Evolutionary conservation across 2,888 invertebrate species (phyloP).

Genomic region (Volucella inflata): DNA sequence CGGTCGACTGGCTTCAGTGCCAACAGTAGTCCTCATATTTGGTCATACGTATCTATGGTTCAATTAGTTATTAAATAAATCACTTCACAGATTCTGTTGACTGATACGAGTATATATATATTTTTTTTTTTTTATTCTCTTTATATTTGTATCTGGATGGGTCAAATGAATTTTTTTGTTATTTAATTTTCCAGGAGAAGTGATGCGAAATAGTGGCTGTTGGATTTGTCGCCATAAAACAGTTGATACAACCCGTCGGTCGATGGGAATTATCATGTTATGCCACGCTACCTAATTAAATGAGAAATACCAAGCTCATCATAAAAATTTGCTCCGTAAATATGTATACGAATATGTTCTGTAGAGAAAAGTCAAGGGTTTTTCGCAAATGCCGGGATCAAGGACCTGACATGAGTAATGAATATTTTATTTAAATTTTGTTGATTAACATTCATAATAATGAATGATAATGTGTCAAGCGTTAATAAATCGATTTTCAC

Average conservation of each 20-base stretch:
- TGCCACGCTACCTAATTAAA: slow-evolving; percentile 25
- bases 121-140: too few species aligned
- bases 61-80: slow-evolving; percentile 11
- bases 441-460: not conserved
- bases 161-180: not conserved
- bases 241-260: slow-evolving; percentile 15
- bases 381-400: not conserved
- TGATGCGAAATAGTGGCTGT: not conserved
- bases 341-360: not conserved
- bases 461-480: not conserved
- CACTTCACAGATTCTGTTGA: not conserved
- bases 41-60: not conserved
- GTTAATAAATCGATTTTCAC: not conserved
- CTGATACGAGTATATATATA: too few species aligned
- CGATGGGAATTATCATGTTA: slow-evolving; percentile 22
- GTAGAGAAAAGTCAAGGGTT: not conserved
- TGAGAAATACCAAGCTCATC: not conserved
- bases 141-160: not conserved
- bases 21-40: not conserved
- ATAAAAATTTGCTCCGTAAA: not conserved
- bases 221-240: not conserved
- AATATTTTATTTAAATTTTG: not conserved
- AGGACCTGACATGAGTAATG: slow-evolving; percentile 5
- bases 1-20: not conserved
- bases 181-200: not conserved